Evolutionary conservation across 2,888 invertebrate species (phyloP).

Genomic region (Cheilosia pagana): DNA sequence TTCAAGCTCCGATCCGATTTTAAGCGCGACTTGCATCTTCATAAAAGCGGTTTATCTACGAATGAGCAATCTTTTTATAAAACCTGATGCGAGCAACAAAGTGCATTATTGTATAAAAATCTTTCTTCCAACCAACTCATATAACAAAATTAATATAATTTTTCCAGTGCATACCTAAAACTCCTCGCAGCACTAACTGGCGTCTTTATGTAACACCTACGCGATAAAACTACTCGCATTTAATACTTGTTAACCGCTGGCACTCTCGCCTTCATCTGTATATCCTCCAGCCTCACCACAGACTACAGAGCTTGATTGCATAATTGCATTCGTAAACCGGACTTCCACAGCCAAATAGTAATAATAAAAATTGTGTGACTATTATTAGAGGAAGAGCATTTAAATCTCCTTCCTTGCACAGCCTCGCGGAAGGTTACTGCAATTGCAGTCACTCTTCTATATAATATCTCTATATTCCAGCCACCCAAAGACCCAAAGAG

Average conservation of each 20-base stretch:
- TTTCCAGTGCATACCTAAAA: background rate
- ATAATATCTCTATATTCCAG: background rate
- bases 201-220: conserved; percentile 51
- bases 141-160: background rate
- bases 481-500: background rate
- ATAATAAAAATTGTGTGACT: conserved; percentile 16
- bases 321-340: conserved; percentile 51
- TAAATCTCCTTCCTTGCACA: conserved; percentile 32
- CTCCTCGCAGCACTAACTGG: background rate
- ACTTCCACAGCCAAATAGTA: conserved; percentile 39
- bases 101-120: too few species aligned
- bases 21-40: too few species aligned
- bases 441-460: background rate
- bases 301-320: conserved; percentile 34
- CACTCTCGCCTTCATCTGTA: conserved; percentile 8
- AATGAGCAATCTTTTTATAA: too few species aligned
- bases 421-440: conserved; percentile 43
- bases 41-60: too few species aligned
- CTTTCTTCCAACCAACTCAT: background rate
- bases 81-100: too few species aligned
- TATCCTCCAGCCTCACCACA: conserved; percentile 63
- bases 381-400: conserved; percentile 25
- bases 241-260: background rate
- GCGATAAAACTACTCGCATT: conserved; percentile 17
- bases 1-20: too few species aligned